Conservation (phyloP, 2,113 vertebrate species). For the Odontesthes bonariensis region DNA sequence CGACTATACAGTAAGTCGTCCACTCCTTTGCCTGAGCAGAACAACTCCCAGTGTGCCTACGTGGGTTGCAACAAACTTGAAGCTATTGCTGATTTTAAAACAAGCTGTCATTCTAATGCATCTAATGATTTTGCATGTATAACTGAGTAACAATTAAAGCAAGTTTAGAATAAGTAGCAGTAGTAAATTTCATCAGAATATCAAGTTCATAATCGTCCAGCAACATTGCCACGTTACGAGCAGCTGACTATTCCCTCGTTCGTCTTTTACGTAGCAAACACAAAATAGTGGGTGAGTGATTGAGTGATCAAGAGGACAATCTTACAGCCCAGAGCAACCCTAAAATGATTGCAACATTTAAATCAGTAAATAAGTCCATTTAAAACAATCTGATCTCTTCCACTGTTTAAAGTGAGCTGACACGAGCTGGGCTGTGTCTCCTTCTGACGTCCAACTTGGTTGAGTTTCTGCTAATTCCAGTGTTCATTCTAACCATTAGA, state of each 20-base stretch:
- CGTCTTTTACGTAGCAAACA: too few species aligned
- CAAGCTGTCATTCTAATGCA: not conserved
- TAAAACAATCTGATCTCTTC: constrained; percentile 68
- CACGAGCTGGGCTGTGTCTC: constrained; percentile 58
- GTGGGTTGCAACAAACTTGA: not conserved
- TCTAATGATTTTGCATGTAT: not conserved
- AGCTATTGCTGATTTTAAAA: not conserved
- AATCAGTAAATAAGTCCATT: constrained; percentile 51
- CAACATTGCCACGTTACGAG: too few species aligned
- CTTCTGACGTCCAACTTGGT: constrained; percentile 58
- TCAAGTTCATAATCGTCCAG: not conserved
- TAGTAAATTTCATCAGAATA: not conserved
- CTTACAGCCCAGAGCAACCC: constrained; percentile 25
- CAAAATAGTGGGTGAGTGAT: too few species aligned
- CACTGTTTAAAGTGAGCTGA: constrained; percentile 70
- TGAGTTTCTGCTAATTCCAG: constrained; percentile 59
- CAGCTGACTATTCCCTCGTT: too few species aligned
- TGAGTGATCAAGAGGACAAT: too few species aligned
- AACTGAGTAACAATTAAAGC: not conserved
- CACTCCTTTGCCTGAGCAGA: too few species aligned
- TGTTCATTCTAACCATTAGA: constrained; percentile 25
- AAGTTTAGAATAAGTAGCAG: not conserved
- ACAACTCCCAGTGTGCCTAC: not conserved
- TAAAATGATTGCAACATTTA: constrained; percentile 39
- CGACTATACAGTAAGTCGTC: too few species aligned